Conservation (phyloP, 2,888 invertebrate species). For the Augochlorella aurata region DNA sequence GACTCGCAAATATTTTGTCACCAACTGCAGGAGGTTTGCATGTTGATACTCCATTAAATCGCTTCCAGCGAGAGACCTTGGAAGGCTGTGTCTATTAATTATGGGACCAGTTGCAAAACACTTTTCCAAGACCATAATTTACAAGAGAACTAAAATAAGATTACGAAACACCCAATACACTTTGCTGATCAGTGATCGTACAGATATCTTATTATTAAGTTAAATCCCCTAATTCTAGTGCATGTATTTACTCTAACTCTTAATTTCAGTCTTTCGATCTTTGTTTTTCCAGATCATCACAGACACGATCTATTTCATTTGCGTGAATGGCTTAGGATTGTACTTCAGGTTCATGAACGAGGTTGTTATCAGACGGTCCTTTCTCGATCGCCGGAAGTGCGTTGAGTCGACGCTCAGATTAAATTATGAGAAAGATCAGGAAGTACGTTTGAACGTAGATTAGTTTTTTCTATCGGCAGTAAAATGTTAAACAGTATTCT, state of each 20-base stretch:
- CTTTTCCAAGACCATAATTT: neutral
- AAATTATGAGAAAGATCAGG: constrained; percentile 93
- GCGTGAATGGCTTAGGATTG: constrained; percentile 92
- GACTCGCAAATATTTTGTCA: neutral
- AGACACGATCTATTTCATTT: constrained; percentile 88
- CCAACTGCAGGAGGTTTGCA: neutral
- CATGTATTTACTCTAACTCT: neutral
- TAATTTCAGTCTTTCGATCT: constrained; percentile 7
- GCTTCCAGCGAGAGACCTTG: neutral
- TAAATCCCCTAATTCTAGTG: neutral
- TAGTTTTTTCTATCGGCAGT: neutral
- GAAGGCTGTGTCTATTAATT: neutral
- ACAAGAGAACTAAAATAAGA: neutral
- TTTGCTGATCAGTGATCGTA: neutral
- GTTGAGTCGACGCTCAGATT: constrained; percentile 92
- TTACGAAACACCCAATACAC: neutral
- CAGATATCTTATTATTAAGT: neutral
- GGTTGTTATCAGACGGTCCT: constrained; percentile 92
- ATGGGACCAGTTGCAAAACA: neutral
- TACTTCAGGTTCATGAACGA: constrained; percentile 95
- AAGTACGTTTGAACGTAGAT: constrained; percentile 83
- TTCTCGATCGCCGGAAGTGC: constrained; percentile 92
- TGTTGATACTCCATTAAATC: neutral
- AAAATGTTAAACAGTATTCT: neutral
- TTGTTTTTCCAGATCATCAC: constrained; percentile 85